Percentiles rank a stretch among this genome's conserved stretches.
Conservation (phyloP, 2,113 vertebrate species). For the Thryonomys swinderianus region DNA sequence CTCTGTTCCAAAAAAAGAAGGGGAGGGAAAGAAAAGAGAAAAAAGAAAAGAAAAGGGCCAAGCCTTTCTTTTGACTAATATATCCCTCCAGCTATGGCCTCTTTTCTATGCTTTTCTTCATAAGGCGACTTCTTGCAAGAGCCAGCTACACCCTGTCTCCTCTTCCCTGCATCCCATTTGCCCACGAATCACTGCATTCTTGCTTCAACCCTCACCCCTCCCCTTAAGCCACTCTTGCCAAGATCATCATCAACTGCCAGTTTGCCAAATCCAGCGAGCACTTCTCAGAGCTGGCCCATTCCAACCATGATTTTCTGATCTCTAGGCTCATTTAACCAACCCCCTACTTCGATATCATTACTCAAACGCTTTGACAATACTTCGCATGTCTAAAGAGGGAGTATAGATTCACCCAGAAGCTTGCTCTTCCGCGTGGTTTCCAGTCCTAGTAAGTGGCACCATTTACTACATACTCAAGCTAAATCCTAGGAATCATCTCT, state of each 20-base stretch:
- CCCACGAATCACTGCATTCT: not conserved
- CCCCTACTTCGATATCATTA: constrained; percentile 27
- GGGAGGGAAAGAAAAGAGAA: not conserved
- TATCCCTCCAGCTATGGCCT: not conserved
- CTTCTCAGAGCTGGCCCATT: not conserved
- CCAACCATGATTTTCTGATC: not conserved
- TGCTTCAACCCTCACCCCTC: not conserved
- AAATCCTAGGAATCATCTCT: not conserved
- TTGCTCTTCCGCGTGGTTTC: not conserved
- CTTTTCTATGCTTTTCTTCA: constrained; percentile 20
- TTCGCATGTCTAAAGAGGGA: not conserved
- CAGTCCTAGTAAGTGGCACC: not conserved
- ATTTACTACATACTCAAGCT: not conserved
- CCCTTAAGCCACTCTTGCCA: not conserved
- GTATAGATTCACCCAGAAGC: not conserved
- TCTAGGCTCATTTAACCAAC: constrained; percentile 13
- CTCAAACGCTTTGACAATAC: constrained; percentile 23
- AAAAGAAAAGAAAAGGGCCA: not conserved
- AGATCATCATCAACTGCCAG: not conserved
- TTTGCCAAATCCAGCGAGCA: not conserved
- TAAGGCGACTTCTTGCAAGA: constrained; percentile 3
- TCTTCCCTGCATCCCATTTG: not conserved
- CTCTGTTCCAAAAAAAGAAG: not conserved
- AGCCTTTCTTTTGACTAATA: not conserved
- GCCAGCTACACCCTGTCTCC: not conserved